These are phyloP conservation scores for Lissonota sp. DNA, from an alignment of 2,888 invertebrate species.

Conservation along the genomic window DNA sequence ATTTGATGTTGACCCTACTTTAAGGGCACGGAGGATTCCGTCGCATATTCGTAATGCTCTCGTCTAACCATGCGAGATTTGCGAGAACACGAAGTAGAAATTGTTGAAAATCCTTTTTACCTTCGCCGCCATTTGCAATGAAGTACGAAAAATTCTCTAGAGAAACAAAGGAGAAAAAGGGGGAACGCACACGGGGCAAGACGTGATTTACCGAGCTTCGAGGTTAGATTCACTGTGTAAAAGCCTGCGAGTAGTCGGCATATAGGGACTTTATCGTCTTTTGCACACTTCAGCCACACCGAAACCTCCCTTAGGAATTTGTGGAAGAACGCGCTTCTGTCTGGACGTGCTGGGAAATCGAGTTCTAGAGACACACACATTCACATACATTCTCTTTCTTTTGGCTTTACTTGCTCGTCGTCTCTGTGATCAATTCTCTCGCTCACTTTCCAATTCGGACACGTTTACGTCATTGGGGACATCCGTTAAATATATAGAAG, in stretches of 20 bases:
- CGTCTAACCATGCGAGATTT: not conserved
- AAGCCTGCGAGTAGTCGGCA: not conserved
- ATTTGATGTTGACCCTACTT: constrained; percentile 8
- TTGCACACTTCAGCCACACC: constrained; percentile 18
- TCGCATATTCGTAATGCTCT: constrained; percentile 2
- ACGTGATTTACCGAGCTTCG: constrained; percentile 47
- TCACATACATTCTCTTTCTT: constrained; percentile 1
- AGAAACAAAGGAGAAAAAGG: not conserved
- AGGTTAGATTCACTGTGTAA: constrained; percentile 21
- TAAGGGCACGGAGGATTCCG: not conserved
- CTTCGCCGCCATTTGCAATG: not conserved
- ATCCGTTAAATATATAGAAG: constrained; percentile 55
- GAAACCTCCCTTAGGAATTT: constrained; percentile 54
- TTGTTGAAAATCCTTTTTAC: not conserved
- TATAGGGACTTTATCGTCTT: constrained; percentile 31
- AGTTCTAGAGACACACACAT: constrained; percentile 38
- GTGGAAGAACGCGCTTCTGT: constrained; percentile 52
- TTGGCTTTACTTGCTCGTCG: not conserved
- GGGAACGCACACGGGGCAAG: not conserved
- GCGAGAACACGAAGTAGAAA: not conserved
- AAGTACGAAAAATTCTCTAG: not conserved
- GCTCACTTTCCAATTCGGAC: constrained; percentile 48
- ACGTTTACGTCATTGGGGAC: constrained; percentile 62
- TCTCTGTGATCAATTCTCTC: constrained; percentile 40
- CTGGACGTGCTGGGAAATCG: constrained; percentile 60